These are phyloP conservation scores for Pristionchus entomophagus DNA, from an alignment of 2,888 invertebrate genomes.

Conservation along the genomic window DNA sequence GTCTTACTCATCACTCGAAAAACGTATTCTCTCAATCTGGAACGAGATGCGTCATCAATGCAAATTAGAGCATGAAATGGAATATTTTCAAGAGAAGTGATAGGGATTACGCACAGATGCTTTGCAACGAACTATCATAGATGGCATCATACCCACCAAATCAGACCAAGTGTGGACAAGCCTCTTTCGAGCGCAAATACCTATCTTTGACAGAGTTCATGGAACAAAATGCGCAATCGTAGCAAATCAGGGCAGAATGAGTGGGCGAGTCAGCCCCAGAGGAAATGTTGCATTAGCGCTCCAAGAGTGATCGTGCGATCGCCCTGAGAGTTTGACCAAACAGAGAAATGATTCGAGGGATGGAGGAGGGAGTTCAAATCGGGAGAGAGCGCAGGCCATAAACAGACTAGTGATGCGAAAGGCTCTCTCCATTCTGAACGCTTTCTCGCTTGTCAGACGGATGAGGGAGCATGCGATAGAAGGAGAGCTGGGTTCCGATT, in stretches of 20 bases:
- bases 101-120: background rate
- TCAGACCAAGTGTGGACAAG: too few relatives aligned
- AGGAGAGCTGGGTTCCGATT: background rate
- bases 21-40: background rate
- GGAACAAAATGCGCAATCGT: too few relatives aligned
- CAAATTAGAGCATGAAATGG: background rate
- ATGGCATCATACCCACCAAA: too few relatives aligned
- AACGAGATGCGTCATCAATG: constrained; percentile 1
- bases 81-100: background rate
- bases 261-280: background rate
- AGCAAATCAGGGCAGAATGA: background rate
- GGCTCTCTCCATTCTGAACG: background rate
- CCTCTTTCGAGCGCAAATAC: too few relatives aligned
- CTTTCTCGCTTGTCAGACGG: too few relatives aligned
- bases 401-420: background rate
- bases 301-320: background rate
- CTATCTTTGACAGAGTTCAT: too few relatives aligned
- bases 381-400: background rate
- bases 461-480: background rate
- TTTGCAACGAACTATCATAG: background rate
- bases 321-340: constrained; percentile 32
- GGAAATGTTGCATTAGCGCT: constrained; percentile 26
- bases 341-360: background rate
- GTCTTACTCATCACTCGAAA: background rate
- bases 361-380: background rate